Evolutionary conservation across 2,113 vertebrate species (phyloP), one percentile per base, ranked within the genome.

Genomic region (Neolamprologus hecqui): DNA sequence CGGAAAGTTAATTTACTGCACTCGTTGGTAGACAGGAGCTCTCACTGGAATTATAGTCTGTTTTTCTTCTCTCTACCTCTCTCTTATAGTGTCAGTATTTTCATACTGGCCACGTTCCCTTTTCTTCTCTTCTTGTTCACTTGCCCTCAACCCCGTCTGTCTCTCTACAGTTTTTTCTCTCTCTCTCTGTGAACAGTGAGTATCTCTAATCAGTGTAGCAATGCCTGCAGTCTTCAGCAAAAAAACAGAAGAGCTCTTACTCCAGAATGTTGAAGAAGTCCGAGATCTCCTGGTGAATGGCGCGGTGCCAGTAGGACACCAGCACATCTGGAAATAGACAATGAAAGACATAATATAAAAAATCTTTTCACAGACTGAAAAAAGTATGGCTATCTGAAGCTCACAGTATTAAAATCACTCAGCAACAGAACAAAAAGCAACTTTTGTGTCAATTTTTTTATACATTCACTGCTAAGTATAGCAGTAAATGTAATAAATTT

Each of bases 221-320:
- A 15, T 49, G 35, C 12, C 21, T 11, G 40, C 33, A 63, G 47
- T 80, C 33, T 81, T 47, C 51, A 23, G 40, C 9, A 26, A 85
- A 49, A 86, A 82, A 75, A 19, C 14, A 68, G 12, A 35, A 26
- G 14, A 89, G 35, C 91, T 97, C 98, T 98, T 96, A 99, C 99
- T 99, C 99, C 90, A 99, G 95, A 94, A 99, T 99, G 96, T 97
- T 98, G 95, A 99, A 99, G 94, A 99, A 99, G 96, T 99, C 99
- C 0, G 97, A 97, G 86, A 99, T 97, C 96, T 99, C 99, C 90
- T 98, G 96, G 89, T 97, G 97, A 19, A 99, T 97, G 63, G 99
- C 98, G 89, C 98, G 96, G 85, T 98, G 97, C 98, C 99, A 99
- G 92, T 99, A 99, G 65, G 98, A 97, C 89, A 99, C 97, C 93